Percentiles rank a stretch among this genome's conserved stretches.
Conservation (phyloP, 2,113 vertebrate genomes). For the Lasiurus borealis region DNA sequence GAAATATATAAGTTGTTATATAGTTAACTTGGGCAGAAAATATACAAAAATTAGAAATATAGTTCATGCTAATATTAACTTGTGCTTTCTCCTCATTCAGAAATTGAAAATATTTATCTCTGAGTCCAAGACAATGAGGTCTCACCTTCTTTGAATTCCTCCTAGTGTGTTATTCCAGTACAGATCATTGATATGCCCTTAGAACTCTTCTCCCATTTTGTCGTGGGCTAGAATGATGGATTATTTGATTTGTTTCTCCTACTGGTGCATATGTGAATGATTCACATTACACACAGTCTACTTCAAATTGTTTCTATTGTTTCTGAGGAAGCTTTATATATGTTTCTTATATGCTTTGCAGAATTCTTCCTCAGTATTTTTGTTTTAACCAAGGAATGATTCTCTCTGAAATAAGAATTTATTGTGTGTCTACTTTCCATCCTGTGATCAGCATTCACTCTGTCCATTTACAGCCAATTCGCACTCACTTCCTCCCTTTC, state of each 20-base stretch:
- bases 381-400: constrained; percentile 4
- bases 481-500: neutral
- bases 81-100: neutral
- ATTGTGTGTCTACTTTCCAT: neutral
- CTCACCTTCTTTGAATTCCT: neutral
- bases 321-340: neutral
- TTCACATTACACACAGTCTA: neutral
- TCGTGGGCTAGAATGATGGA: neutral
- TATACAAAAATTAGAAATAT: neutral
- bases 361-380: constrained; percentile 48
- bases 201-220: neutral
- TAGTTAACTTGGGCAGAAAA: neutral
- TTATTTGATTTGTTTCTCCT: constrained; percentile 46
- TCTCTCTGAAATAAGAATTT: constrained; percentile 33
- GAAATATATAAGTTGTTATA: neutral
- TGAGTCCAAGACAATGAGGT: constrained; percentile 31
- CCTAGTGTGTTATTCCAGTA: neutral
- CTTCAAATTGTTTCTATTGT: neutral
- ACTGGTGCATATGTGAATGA: too few species aligned
- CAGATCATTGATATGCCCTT: neutral
- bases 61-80: neutral
- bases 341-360: neutral
- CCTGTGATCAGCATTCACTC: neutral
- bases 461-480: neutral
- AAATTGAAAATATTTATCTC: neutral